These are phyloP conservation scores for Lagopus leucura DNA, from an alignment of 2,113 vertebrate species.

Conservation along the genomic window DNA sequence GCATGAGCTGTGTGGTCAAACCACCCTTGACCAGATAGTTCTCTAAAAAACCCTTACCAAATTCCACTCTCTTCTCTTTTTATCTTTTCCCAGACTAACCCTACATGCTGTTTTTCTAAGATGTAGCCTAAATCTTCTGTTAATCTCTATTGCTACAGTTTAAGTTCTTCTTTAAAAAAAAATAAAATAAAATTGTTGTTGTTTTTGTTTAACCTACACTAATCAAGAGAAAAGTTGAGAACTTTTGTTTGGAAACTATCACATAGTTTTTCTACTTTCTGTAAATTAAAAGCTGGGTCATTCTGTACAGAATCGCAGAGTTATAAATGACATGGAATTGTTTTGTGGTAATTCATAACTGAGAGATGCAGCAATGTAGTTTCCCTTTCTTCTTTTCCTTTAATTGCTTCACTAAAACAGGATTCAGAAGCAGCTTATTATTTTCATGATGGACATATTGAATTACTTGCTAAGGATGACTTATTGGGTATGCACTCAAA, in stretches of 20 bases:
- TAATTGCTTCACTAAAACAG: background rate
- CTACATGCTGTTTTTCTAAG: background rate
- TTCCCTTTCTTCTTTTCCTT: background rate
- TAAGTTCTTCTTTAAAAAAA: background rate
- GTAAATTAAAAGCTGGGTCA: background rate
- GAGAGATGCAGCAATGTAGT: background rate
- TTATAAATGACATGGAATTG: background rate
- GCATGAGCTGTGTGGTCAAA: background rate
- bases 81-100: background rate
- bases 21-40: background rate
- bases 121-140: background rate
- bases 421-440: background rate
- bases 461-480: background rate
- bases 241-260: background rate
- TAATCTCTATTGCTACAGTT: background rate
- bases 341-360: background rate
- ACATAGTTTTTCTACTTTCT: background rate
- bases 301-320: background rate
- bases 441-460: background rate
- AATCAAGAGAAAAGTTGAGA: background rate
- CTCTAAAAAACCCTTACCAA: background rate
- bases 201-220: background rate
- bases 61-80: background rate
- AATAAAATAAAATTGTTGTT: background rate
- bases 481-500: background rate